Base-by-base conservation (phyloP, 1,140 invertebrate genomes). In the Eumeta japonica region DNA sequence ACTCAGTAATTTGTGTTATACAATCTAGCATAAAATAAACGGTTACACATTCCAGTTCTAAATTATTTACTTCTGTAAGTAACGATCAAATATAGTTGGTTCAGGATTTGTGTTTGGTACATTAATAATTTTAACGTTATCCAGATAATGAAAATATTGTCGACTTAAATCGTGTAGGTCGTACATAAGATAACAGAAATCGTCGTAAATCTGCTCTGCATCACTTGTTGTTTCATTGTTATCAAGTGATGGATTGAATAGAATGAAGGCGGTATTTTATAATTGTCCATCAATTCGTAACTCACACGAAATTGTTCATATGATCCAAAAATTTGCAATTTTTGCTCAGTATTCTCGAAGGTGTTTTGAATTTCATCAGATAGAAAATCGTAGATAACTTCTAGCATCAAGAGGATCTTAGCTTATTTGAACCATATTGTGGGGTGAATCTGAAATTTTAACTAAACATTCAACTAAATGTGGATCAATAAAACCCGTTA, bases 401-500 rank as follows among this genome's bases (percentile, higher is more conserved):
- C n/a, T 34, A 10, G 36, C 49, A 1, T 29, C 13, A 12, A 36
- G 38, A 5, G 55, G 48, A 38, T 63, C 43, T 12, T 56, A 65
- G 37, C 64, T 46, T 16, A 76, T 39, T 52, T 66, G 58, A 28
- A 78, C 53, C 15, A 81, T 52, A 11, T 72, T 72, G 14, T 42
- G 62, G 7, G 81, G 16, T 1, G 78, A 78, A 27, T 80, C 62
- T 2, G 59, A 65, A 15, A 71, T 56, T 49, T 71, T 64, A 9
- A 79, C 44, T 15, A 82, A 50, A 39, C 73, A 62, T 11, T 39
- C 37, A 0, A 68, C 52, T 29, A 82, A 45, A 18, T 59, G 43
- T 0, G 73, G 64, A 43, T 81, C 70, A 30, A 67, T 46, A 55
- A 82, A 81, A 0, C 77, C 77, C 0, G 74, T 76, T 2, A 82